These are phyloP conservation scores for Pammene aurita DNA, from an alignment of 2,888 invertebrate genomes.

Conservation along the genomic window DNA sequence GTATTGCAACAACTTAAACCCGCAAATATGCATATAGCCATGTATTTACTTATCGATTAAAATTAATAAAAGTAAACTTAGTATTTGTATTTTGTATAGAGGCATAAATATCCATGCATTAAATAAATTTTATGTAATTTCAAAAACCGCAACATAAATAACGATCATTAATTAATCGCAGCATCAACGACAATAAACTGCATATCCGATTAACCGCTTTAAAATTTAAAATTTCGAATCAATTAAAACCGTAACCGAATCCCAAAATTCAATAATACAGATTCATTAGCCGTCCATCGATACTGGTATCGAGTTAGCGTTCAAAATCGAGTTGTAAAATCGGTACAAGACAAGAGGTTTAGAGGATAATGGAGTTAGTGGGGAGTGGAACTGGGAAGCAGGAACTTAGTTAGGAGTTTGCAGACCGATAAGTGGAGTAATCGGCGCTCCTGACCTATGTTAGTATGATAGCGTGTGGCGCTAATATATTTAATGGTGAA, in stretches of 20 bases:
- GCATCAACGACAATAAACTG: conserved; percentile 13
- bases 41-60: no score
- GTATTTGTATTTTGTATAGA: no score
- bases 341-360: conserved; percentile 65
- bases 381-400: conserved; percentile 56
- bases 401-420: conserved; percentile 72
- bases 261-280: conserved; percentile 44
- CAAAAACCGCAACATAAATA: conserved; percentile 4
- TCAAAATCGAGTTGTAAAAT: conserved; percentile 62
- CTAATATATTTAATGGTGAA: background rate
- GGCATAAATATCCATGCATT: background rate
- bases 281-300: conserved; percentile 48
- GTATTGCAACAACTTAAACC: no score
- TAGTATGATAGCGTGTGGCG: conserved; percentile 4
- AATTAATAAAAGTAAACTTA: no score
- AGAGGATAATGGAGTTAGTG: conserved; percentile 66
- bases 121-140: background rate
- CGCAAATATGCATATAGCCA: no score
- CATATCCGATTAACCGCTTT: conserved; percentile 29
- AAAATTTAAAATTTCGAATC: conserved; percentile 29
- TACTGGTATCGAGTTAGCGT: conserved; percentile 52
- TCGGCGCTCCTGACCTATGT: conserved; percentile 50
- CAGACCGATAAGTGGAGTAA: conserved; percentile 66
- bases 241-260: conserved; percentile 39
- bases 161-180: background rate